phyloP scores from a whole-genome alignment of 2,888 invertebrate species.

The Cinara cedri region DNA sequence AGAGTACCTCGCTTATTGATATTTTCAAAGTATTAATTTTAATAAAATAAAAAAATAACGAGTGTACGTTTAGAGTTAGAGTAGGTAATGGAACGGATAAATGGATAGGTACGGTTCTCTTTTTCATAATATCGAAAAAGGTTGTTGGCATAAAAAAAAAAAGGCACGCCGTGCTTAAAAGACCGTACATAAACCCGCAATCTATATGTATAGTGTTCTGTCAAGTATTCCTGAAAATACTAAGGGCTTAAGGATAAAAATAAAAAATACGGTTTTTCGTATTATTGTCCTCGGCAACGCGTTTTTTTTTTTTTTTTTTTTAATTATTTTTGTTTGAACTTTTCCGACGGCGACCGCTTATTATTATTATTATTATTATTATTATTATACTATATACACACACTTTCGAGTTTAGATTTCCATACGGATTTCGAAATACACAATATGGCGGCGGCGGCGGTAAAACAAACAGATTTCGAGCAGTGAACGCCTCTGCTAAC shows the following conservation, averaged over 20 bases:
- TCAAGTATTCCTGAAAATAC: background rate
- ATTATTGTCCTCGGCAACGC: background rate
- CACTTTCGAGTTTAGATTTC: background rate
- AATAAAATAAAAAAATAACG: background rate
- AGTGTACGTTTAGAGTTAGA: background rate
- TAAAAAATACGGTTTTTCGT: background rate
- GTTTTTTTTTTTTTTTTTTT: background rate
- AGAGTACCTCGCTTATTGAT: too few species aligned
- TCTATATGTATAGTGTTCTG: background rate
- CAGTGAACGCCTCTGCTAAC: background rate
- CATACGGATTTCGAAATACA: conserved; percentile 9
- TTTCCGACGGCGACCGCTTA: background rate
- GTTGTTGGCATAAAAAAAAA: background rate
- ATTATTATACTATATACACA: background rate
- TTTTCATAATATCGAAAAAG: background rate
- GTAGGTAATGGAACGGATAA: background rate
- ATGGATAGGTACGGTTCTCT: background rate
- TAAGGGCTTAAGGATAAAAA: background rate
- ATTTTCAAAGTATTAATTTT: background rate
- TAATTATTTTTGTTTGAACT: conserved; percentile 37
- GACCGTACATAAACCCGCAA: background rate
- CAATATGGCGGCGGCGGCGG: too few species aligned
- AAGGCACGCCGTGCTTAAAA: background rate
- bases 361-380: too few species aligned
- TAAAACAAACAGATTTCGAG: too few species aligned